These are phyloP conservation scores for Hydrotaea diabolus DNA, from an alignment of 2,888 invertebrate genomes.

Conservation along the genomic window DNA sequence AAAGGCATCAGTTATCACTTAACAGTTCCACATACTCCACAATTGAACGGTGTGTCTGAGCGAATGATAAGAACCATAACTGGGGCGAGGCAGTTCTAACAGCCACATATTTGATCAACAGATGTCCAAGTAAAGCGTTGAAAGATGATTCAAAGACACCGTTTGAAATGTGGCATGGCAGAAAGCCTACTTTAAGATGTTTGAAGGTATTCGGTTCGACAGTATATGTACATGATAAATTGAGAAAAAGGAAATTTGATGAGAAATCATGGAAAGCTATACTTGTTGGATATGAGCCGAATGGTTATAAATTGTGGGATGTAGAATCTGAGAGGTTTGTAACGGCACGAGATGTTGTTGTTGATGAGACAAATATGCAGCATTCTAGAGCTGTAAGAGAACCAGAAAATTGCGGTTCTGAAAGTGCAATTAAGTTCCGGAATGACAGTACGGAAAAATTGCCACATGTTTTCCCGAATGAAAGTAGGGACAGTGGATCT, in stretches of 20 bases:
- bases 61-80: slow-evolving; percentile 76
- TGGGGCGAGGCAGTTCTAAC: slow-evolving; percentile 75
- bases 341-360: slow-evolving; percentile 67
- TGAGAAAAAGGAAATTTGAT: slow-evolving; percentile 68
- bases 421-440: too few relatives aligned
- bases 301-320: slow-evolving; percentile 67
- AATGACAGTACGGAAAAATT: slow-evolving; percentile 40
- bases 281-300: slow-evolving; percentile 64
- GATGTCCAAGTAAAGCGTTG: slow-evolving; percentile 75
- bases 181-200: slow-evolving; percentile 64
- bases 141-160: slow-evolving; percentile 74
- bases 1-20: slow-evolving; percentile 75
- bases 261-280: slow-evolving; percentile 64
- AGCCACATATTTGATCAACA: slow-evolving; percentile 76
- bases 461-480: too few relatives aligned
- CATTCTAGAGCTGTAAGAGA: too few relatives aligned
- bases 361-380: slow-evolving; percentile 62
- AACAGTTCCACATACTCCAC: slow-evolving; percentile 77
- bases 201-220: slow-evolving; percentile 64
- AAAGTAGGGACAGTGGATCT: too few relatives aligned
- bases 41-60: slow-evolving; percentile 75
- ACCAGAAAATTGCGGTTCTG: neutral
- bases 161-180: slow-evolving; percentile 73
- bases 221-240: slow-evolving; percentile 64
- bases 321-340: slow-evolving; percentile 56